phyloP scores from a whole-genome alignment of 2,888 invertebrate species.

The Eupeodes luniger region DNA sequence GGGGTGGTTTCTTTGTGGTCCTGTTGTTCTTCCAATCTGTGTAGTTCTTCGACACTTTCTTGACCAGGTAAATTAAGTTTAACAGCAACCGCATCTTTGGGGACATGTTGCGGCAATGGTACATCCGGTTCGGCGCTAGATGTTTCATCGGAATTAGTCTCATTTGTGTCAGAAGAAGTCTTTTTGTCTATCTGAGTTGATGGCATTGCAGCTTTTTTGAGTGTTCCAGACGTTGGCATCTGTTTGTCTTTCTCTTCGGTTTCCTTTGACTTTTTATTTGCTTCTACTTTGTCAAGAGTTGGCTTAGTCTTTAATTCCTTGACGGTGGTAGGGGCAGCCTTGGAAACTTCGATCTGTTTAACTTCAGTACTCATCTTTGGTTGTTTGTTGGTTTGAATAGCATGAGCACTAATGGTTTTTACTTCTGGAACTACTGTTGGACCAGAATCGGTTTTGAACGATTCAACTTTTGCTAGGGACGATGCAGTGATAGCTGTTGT shows the following conservation, averaged over 20 bases:
- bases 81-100: slow-evolving; percentile 32
- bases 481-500: neutral
- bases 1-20: slow-evolving; percentile 1
- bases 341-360: neutral
- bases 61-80: slow-evolving; percentile 40
- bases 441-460: neutral
- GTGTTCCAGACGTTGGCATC: neutral
- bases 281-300: neutral
- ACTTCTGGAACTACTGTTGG: neutral
- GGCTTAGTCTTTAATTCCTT: neutral
- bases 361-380: neutral
- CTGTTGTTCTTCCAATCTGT: slow-evolving; percentile 18
- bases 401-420: neutral
- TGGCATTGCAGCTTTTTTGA: neutral
- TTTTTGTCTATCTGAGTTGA: neutral
- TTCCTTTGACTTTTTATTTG: neutral
- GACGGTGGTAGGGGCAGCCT: neutral
- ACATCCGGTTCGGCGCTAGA: neutral
- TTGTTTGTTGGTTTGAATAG: neutral
- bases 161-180: neutral
- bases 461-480: neutral
- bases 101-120: neutral
- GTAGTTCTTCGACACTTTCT: slow-evolving; percentile 52
- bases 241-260: neutral
- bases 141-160: neutral